These are phyloP conservation scores for Anabacerthia variegaticeps DNA, from an alignment of 2,797 vertebrate genomes.

Conservation along the genomic window DNA sequence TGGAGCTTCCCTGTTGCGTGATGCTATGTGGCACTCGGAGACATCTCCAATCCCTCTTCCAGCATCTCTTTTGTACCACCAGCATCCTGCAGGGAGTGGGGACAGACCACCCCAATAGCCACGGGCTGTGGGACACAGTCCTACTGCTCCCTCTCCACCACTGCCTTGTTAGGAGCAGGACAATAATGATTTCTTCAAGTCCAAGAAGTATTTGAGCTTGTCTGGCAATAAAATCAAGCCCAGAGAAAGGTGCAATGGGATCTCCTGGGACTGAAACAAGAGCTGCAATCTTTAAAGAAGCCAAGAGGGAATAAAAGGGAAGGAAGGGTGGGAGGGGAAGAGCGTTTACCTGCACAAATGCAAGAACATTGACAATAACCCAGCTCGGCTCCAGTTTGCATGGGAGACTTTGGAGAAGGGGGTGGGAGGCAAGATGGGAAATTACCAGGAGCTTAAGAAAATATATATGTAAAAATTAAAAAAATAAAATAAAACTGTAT, in stretches of 20 bases:
- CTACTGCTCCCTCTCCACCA: not conserved
- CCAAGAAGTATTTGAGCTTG: not conserved
- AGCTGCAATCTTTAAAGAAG: constrained; percentile 19
- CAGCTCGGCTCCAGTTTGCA: constrained; percentile 22
- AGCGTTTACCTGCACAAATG: constrained; percentile 52
- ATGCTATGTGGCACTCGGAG: not conserved
- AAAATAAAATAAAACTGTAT: constrained; percentile 63
- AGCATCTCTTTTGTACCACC: not conserved
- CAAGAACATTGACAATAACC: not conserved
- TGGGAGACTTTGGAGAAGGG: constrained; percentile 46
- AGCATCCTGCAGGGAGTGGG: not conserved
- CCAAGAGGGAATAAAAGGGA: constrained; percentile 47
- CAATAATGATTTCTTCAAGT: not conserved
- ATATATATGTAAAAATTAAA: constrained; percentile 63
- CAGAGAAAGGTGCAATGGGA: not conserved
- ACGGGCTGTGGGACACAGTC: not conserved
- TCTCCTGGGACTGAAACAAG: constrained; percentile 20
- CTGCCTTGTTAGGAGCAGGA: not conserved
- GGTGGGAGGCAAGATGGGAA: constrained; percentile 57
- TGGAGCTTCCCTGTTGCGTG: not conserved
- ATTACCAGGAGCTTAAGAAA: constrained; percentile 62
- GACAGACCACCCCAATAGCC: not conserved
- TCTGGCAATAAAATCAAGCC: not conserved
- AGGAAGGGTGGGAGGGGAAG: constrained; percentile 51
- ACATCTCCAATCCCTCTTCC: not conserved